A percentile compares a stretch with the other conserved stretches of the same genome.
Evolutionary conservation across 1,140 invertebrate species (phyloP).

Genomic region (Lutraria rhynchaena): DNA sequence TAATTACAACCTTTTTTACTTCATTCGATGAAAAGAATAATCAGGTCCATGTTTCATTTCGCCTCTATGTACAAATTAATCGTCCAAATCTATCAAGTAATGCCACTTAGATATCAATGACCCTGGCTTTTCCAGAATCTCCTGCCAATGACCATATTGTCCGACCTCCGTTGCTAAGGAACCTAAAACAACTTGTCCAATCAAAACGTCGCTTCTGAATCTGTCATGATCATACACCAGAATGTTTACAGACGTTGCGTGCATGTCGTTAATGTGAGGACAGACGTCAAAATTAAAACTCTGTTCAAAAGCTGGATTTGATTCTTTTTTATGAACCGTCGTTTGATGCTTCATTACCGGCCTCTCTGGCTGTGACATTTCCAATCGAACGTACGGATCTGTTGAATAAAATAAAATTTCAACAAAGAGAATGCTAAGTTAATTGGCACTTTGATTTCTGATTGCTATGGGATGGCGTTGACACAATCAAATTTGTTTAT

Average conservation of each 20-base stretch:
- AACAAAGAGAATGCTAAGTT: no score
- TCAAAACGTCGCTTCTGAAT: slow-evolving; percentile 70
- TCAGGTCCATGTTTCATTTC: no score
- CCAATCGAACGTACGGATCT: slow-evolving; percentile 68
- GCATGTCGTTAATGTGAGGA: slow-evolving; percentile 62
- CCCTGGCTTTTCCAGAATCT: slow-evolving; percentile 60
- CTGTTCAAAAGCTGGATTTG: slow-evolving; percentile 74
- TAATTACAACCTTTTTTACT: no score
- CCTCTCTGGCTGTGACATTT: slow-evolving; percentile 54
- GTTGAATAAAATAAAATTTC: no score
- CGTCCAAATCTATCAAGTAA: slow-evolving; percentile 55
- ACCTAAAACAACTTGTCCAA: slow-evolving; percentile 75
- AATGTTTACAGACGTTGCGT: slow-evolving; percentile 70
- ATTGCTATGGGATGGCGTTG: no score
- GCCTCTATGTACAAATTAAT: no score
- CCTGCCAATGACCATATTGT: slow-evolving; percentile 66
- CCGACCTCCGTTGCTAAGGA: slow-evolving; percentile 66
- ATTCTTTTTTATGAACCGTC: slow-evolving; percentile 65
- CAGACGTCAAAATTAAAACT: slow-evolving; percentile 70
- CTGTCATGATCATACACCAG: slow-evolving; percentile 74
- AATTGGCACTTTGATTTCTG: no score
- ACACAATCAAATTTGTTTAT: no score
- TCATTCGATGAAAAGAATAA: no score
- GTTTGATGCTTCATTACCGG: slow-evolving; percentile 61
- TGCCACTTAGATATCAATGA: slow-evolving; percentile 65